These are phyloP conservation scores for Odocoileus virginianus DNA, from an alignment of 2,113 vertebrate genomes.

Conservation along the genomic window DNA sequence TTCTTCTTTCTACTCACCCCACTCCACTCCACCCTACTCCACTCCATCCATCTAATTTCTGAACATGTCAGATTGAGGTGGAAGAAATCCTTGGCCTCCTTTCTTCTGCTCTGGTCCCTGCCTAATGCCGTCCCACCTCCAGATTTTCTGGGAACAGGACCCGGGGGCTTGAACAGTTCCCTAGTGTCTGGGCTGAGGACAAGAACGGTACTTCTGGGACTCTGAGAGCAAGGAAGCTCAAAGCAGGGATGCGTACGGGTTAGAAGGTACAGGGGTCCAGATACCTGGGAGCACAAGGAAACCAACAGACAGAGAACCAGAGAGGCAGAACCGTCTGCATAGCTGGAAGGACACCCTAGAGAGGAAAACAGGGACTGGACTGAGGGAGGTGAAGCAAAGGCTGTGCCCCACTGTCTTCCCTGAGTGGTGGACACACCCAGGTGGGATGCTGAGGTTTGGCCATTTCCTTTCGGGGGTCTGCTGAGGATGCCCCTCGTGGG, in stretches of 20 bases:
- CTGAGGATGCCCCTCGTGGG: background rate
- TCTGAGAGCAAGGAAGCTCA: background rate
- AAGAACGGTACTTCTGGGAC: background rate
- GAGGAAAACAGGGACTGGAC: background rate
- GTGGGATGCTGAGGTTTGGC: background rate
- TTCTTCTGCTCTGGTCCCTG: background rate
- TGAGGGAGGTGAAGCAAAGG: background rate
- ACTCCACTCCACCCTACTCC: background rate
- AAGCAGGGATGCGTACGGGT: background rate
- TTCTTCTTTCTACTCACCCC: background rate
- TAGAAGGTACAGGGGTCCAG: background rate
- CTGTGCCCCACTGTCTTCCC: background rate
- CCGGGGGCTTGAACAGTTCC: background rate
- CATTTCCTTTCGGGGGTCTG: background rate
- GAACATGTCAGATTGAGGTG: background rate
- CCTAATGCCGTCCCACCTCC: background rate
- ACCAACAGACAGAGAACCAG: background rate
- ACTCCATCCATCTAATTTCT: background rate
- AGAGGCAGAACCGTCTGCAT: background rate
- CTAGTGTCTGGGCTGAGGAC: background rate
- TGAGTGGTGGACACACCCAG: background rate
- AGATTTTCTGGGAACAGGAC: background rate
- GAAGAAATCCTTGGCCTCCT: background rate
- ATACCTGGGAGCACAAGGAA: background rate
- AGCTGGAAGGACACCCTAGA: background rate